Base-by-base conservation (phyloP, 2,113 vertebrate genomes). In the Seriola aureovittata region DNA sequence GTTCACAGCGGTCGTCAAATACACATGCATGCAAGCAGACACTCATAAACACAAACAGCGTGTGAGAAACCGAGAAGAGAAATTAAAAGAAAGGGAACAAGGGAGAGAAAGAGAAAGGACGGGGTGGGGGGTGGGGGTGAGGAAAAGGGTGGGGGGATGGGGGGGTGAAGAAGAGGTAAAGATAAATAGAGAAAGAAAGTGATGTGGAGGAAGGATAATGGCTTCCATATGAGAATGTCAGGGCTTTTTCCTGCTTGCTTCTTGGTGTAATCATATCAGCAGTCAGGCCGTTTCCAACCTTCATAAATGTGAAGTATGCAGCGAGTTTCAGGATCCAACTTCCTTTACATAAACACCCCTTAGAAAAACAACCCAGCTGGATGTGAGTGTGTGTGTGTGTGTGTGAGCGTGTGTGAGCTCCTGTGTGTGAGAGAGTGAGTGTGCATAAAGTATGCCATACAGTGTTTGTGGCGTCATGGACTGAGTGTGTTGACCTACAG, bases 301-400 rank as follows among this genome's bases (percentile, higher is more conserved):
- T 90, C 90, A 92, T 91, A 93, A 92, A 94, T 91, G 89, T 91
- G 86, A 93, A 90, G 78, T 91, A 93, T 93, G 91, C 90, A 88
- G 85, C 5, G 13, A 86, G 81, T 85, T 85, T 84, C 67, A 79
- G 76, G 82, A 82, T 92, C 88, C 91, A 92, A 90, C 91, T 90
- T 93, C 89, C 88, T 92, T 86, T 83, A 89, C 90, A 92, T 91
- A 94, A 93, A 94, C 93, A 94, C 86, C 62, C 89, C 86, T 90
- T 89, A 88, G 84, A 91, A 92, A 93, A 93, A 94, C 89, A 92
- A 63, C 72, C 73, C 69, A 74, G 72, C 70, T 81, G 85, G 85
- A 90, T 36, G 29, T 59, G 82, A 81, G 81, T 77, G 57, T 80
- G 72, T 59, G 79, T 70, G 57, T 42, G 67, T 44, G 77, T 52